Evolutionary conservation across 2,797 vertebrate genomes (phyloP).

Genomic region (Oophaga sylvatica): DNA sequence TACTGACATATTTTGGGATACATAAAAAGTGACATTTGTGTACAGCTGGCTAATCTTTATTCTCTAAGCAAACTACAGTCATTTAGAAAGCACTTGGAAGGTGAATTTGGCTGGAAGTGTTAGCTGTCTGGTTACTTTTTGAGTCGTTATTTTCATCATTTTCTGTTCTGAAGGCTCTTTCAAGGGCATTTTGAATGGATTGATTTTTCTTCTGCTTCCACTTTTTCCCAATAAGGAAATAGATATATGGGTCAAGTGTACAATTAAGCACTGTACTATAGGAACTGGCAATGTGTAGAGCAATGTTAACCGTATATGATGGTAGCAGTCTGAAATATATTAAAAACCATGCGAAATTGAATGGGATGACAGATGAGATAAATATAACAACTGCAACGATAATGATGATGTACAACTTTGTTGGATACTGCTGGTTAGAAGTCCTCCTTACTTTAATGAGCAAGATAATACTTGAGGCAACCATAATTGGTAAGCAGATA

Average conservation of each 20-base stretch:
- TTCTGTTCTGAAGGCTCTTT: constrained; percentile 43
- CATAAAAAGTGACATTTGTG: not conserved
- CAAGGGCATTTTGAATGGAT: constrained; percentile 39
- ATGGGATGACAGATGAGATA: constrained; percentile 42
- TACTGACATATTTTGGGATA: too few species aligned
- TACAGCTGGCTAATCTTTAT: not conserved
- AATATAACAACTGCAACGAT: constrained; percentile 41
- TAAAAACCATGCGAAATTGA: constrained; percentile 46
- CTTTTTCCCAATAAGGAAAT: constrained; percentile 44
- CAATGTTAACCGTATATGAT: not conserved
- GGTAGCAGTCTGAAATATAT: constrained; percentile 23
- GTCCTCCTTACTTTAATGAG: constrained; percentile 11
- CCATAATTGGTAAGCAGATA: constrained; percentile 53
- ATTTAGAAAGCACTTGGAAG: not conserved
- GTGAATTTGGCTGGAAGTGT: not conserved
- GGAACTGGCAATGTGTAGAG: constrained; percentile 4
- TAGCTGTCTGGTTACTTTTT: constrained; percentile 11
- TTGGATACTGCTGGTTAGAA: constrained; percentile 14
- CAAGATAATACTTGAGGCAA: constrained; percentile 37
- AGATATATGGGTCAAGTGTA: constrained; percentile 44
- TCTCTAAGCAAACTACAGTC: too few species aligned
- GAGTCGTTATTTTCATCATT: constrained; percentile 1
- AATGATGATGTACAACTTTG: constrained; percentile 42
- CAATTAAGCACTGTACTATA: constrained; percentile 11
- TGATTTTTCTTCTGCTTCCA: constrained; percentile 34